These are phyloP conservation scores for Sisyra nigra DNA, from an alignment of 2,888 invertebrate species.

Conservation along the genomic window DNA sequence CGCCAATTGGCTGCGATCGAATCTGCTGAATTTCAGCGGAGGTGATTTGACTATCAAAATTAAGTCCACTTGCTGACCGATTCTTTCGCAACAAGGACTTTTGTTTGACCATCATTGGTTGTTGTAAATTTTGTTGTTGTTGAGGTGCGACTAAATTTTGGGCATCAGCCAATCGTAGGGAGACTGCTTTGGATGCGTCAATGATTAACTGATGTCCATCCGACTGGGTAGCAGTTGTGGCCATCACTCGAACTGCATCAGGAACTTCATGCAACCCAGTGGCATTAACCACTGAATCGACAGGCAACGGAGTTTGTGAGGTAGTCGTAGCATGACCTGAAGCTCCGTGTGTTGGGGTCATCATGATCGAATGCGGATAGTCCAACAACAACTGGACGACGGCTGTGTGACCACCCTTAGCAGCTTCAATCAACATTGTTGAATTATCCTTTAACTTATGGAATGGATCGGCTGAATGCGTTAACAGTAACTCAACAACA, in stretches of 20 bases:
- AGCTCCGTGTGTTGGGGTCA: constrained; percentile 32
- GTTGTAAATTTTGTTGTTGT: constrained; percentile 22
- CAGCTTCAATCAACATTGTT: constrained; percentile 96
- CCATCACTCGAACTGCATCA: constrained; percentile 35
- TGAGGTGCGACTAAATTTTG: constrained; percentile 21
- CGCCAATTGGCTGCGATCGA: constrained; percentile 26
- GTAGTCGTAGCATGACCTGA: constrained; percentile 20
- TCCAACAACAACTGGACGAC: constrained; percentile 91
- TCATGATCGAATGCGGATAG: constrained; percentile 75
- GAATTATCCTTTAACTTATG: constrained; percentile 97
- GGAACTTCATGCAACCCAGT: constrained; percentile 38
- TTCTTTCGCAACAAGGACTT: constrained; percentile 35
- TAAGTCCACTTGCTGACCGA: constrained; percentile 28
- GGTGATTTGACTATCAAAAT: constrained; percentile 32
- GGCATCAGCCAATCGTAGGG: constrained; percentile 18
- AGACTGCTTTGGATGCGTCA: constrained; percentile 17
- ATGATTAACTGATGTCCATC: constrained; percentile 7
- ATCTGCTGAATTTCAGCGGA: constrained; percentile 41
- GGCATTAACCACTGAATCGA: constrained; percentile 15
- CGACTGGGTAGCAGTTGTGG: constrained; percentile 28
- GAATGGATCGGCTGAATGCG: constrained; percentile 86
- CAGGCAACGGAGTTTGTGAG: constrained; percentile 21
- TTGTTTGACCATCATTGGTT: constrained; percentile 24
- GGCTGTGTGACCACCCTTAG: constrained; percentile 92
- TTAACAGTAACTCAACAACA: constrained; percentile 82